phyloP scores from a whole-genome alignment of 2,888 invertebrate genomes.

The Patella caerulea region DNA sequence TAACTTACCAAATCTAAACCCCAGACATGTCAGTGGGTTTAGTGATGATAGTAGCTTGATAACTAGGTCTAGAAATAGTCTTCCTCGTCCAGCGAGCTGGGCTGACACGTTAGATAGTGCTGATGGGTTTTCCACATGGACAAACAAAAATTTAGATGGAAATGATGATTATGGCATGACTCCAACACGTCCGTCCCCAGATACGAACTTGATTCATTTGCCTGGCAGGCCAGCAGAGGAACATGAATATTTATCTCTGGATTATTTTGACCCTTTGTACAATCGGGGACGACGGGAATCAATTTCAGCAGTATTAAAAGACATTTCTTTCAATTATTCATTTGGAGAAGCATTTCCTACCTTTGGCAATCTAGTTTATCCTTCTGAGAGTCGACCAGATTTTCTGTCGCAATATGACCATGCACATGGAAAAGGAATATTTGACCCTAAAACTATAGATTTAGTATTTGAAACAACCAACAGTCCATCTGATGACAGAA shows the following conservation, averaged over 20 bases:
- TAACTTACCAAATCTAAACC: not conserved
- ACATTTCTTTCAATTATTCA: conserved; percentile 27
- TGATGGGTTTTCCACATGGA: conserved; percentile 8
- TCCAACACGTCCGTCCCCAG: conserved; percentile 23
- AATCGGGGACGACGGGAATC: conserved; percentile 53
- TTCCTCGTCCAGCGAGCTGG: conserved; percentile 29
- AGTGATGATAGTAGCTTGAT: not conserved
- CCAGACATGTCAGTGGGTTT: not conserved
- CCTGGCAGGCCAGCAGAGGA: conserved; percentile 45
- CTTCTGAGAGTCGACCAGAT: conserved; percentile 16
- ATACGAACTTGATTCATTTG: conserved; percentile 53
- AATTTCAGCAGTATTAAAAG: conserved; percentile 27
- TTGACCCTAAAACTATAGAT: not conserved
- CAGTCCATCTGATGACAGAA: too few species aligned
- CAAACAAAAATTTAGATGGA: not conserved
- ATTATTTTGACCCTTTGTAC: conserved; percentile 62
- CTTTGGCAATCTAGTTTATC: conserved; percentile 18
- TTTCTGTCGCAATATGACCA: conserved; percentile 10
- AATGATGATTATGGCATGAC: conserved; percentile 22
- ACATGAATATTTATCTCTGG: conserved; percentile 59
- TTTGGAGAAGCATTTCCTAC: conserved; percentile 44
- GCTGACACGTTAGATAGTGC: conserved; percentile 14
- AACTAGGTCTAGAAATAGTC: conserved; percentile 10
- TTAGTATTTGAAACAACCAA: too few species aligned
- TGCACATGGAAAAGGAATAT: not conserved